Evolutionary conservation across 2,888 invertebrate genomes (phyloP).

Genomic region (Lycaena phlaeas): DNA sequence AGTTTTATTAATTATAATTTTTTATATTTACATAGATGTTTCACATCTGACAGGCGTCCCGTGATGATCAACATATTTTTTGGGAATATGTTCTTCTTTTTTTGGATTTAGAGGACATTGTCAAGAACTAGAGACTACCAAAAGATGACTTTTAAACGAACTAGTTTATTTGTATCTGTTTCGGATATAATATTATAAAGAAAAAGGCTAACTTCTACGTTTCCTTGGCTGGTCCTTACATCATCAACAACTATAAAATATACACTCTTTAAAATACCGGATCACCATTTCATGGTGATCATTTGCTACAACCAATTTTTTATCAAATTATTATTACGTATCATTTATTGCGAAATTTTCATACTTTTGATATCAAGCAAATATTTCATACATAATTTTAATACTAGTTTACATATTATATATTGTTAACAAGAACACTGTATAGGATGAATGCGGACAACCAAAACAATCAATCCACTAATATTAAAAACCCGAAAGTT

Average conservation of each 20-base stretch:
- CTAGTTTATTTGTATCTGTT: background rate
- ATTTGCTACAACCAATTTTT: constrained; percentile 16
- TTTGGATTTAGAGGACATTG: too few relatives aligned
- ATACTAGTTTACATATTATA: constrained; percentile 5
- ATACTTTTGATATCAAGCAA: constrained; percentile 5
- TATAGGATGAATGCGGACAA: background rate
- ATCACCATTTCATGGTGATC: constrained; percentile 49
- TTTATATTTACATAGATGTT: too few relatives aligned
- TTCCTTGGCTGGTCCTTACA: constrained; percentile 35
- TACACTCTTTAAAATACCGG: constrained; percentile 39
- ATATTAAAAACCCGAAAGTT: too few relatives aligned
- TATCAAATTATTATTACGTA: constrained; percentile 17
- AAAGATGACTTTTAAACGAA: background rate
- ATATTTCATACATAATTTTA: constrained; percentile 1
- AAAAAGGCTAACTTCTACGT: constrained; percentile 21
- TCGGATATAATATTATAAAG: constrained; percentile 7
- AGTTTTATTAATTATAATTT: too few relatives aligned
- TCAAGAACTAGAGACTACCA: too few relatives aligned
- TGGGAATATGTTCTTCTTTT: too few relatives aligned
- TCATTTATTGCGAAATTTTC: constrained; percentile 15
- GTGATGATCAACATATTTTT: too few relatives aligned
- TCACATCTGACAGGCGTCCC: too few relatives aligned
- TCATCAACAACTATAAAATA: constrained; percentile 28
- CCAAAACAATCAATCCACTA: constrained; percentile 2
- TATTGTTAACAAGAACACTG: constrained; percentile 1